phyloP scores from a whole-genome alignment of 2,113 vertebrate genomes.

The Manacus vitellinus region DNA sequence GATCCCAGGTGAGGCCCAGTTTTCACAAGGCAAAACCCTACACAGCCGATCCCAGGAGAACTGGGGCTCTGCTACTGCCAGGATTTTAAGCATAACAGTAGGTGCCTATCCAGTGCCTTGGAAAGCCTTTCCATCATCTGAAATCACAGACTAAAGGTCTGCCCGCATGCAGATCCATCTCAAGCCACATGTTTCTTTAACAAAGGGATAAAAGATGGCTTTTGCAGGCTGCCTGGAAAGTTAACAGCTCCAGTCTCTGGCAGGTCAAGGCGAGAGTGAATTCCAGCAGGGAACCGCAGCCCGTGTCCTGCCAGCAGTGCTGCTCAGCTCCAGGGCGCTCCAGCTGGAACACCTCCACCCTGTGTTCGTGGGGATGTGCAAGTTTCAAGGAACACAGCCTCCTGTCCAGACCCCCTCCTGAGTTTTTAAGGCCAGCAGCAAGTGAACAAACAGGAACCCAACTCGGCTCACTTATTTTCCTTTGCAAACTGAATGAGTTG shows the following conservation, averaged over 20 bases:
- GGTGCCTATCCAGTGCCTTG: background rate
- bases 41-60: background rate
- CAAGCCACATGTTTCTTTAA: constrained; percentile 14
- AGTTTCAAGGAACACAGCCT: constrained; percentile 39
- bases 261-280: background rate
- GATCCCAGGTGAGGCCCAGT: background rate
- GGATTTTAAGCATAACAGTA: background rate
- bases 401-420: background rate
- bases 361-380: background rate
- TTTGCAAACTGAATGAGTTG: background rate
- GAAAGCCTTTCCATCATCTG: background rate
- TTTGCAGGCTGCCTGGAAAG: constrained; percentile 51
- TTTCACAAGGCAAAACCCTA: background rate
- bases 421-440: background rate
- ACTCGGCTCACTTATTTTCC: background rate
- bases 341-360: constrained; percentile 40
- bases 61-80: background rate
- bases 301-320: background rate
- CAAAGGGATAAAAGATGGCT: constrained; percentile 47
- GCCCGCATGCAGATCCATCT: constrained; percentile 33
- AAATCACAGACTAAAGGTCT: background rate
- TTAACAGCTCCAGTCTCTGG: constrained; percentile 19
- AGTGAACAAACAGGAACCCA: constrained; percentile 20
- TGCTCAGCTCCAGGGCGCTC: background rate
- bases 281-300: constrained; percentile 41